phyloP scores from a whole-genome alignment of 2,797 vertebrate genomes.

The Acipenser oxyrinchus region DNA sequence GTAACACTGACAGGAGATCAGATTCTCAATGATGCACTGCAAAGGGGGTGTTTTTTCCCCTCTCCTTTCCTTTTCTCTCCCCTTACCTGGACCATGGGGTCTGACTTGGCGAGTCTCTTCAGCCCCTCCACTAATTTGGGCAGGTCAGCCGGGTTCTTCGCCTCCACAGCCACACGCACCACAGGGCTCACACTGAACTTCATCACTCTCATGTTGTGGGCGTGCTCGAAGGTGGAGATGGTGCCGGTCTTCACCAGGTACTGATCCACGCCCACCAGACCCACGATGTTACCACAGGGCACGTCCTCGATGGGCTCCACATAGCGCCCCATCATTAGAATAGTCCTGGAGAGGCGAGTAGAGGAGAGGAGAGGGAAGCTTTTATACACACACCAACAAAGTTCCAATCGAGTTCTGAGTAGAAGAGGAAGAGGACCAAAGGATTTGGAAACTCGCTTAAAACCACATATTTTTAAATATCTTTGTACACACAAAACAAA shows the following conservation, averaged over 20 bases:
- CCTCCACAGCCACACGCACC: constrained; percentile 36
- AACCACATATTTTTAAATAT: too few species aligned
- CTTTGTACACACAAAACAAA: too few species aligned
- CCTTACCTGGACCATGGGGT: constrained; percentile 42
- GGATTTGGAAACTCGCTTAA: too few species aligned
- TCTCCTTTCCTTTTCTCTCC: too few species aligned
- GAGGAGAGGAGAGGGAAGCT: too few species aligned
- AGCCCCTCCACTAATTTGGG: constrained; percentile 43
- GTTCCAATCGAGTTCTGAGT: too few species aligned
- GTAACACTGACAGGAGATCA: too few species aligned
- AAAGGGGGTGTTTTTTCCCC: too few species aligned
- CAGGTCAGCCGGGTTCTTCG: constrained; percentile 39
- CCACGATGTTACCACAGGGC: constrained; percentile 41
- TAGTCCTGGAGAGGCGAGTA: constrained; percentile 26
- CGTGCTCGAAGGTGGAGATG: constrained; percentile 35
- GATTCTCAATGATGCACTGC: too few species aligned
- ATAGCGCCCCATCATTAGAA: constrained; percentile 44
- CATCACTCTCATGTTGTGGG: constrained; percentile 41
- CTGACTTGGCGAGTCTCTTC: constrained; percentile 39
- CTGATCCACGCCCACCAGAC: constrained; percentile 40
- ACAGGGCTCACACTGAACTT: constrained; percentile 43
- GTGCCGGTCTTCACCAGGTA: constrained; percentile 38
- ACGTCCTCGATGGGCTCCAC: constrained; percentile 44
- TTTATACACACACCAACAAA: too few species aligned
- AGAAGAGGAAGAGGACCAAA: too few species aligned